A percentile compares a stretch with the other conserved stretches of the same genome.
These are phyloP conservation scores for Noctua fimbriata DNA, from an alignment of 2,888 invertebrate genomes.

Conservation along the genomic window DNA sequence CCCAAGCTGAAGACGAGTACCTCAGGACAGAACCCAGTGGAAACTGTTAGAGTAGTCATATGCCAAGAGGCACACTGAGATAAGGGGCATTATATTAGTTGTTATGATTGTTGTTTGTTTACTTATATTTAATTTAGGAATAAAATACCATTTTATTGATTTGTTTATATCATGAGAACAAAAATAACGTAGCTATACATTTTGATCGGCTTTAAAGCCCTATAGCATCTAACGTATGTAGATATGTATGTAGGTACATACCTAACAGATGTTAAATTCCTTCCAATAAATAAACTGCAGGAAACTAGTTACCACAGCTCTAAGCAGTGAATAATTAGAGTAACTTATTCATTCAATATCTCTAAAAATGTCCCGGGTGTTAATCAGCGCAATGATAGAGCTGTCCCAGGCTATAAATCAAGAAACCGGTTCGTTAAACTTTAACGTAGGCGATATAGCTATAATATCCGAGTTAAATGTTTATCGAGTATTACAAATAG, in stretches of 20 bases:
- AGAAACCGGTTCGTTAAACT: constrained; percentile 23
- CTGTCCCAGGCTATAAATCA: constrained; percentile 27
- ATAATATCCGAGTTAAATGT: not conserved
- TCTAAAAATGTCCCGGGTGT: constrained; percentile 31
- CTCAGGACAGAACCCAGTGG: too few relatives aligned
- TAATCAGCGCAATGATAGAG: constrained; percentile 14
- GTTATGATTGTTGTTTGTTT: too few relatives aligned
- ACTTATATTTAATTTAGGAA: too few relatives aligned
- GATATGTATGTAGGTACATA: not conserved
- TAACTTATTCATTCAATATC: constrained; percentile 19
- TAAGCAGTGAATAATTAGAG: constrained; percentile 19
- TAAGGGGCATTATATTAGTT: too few relatives aligned
- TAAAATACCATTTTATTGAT: not conserved
- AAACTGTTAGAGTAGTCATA: too few relatives aligned
- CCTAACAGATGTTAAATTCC: constrained; percentile 10
- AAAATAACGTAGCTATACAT: not conserved
- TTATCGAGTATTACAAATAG: not conserved
- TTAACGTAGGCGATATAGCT: not conserved
- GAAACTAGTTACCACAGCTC: not conserved
- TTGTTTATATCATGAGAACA: not conserved
- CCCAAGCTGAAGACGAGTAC: too few relatives aligned
- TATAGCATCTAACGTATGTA: too few relatives aligned
- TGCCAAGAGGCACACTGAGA: too few relatives aligned
- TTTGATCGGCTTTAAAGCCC: not conserved
- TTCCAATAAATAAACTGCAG: constrained; percentile 19